Conservation (phyloP, 2,888 invertebrate genomes). For the Lordiphosa fenestrarum region DNA sequence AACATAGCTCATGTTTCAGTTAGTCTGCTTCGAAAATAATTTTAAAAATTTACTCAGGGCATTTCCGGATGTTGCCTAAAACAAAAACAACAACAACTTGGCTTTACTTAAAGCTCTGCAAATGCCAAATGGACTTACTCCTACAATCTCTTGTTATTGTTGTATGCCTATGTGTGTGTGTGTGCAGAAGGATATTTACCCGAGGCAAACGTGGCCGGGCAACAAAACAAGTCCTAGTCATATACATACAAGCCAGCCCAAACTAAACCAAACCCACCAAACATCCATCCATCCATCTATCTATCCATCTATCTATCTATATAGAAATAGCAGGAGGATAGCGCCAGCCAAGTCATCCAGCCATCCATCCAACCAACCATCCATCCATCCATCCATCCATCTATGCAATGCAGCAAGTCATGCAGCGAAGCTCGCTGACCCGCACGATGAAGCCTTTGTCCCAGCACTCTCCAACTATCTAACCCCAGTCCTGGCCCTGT, state of each 20-base stretch:
- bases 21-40: too few relatives aligned
- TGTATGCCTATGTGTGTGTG: constrained; percentile 26
- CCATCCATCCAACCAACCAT: constrained; percentile 33
- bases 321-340: constrained; percentile 3
- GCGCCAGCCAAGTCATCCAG: constrained; percentile 35
- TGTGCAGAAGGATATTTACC: constrained; percentile 45
- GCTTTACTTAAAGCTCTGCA: constrained; percentile 6
- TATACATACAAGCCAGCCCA: constrained; percentile 9
- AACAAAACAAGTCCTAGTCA: constrained; percentile 44
- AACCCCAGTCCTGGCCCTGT: constrained; percentile 13
- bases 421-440: constrained; percentile 71
- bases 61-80: not conserved
- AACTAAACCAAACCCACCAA: too few relatives aligned
- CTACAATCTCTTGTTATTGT: constrained; percentile 47
- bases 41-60: too few relatives aligned
- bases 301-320: constrained; percentile 37
- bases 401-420: constrained; percentile 66
- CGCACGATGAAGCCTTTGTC: constrained; percentile 69
- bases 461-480: constrained; percentile 15
- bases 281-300: constrained; percentile 33
- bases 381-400: constrained; percentile 44
- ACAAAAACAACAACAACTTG: not conserved
- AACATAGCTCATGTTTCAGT: too few relatives aligned
- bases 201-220: constrained; percentile 52
- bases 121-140: constrained; percentile 26